A percentile compares a stretch with the other conserved stretches of the same genome.
phyloP scores from a whole-genome alignment of 64 coral and sea anemone species.

The Hydrozoanthus tunicans region DNA sequence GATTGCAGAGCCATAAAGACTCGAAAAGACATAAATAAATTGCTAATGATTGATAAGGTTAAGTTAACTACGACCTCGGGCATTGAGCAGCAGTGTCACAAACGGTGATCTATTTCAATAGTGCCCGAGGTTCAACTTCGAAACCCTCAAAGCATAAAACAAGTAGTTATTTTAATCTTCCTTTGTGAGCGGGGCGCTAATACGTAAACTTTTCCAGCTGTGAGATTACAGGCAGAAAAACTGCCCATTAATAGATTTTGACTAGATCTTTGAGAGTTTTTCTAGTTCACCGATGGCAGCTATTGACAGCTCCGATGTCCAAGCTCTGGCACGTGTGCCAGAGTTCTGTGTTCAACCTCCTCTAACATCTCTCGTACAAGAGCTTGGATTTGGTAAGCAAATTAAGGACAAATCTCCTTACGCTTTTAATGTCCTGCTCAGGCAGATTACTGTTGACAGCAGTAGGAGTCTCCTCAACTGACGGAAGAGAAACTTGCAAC shows the following conservation, averaged over 20 bases:
- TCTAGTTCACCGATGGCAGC: constrained; percentile 28
- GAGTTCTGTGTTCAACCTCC: constrained; percentile 46
- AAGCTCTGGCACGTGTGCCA: constrained; percentile 32
- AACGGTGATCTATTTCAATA: constrained; percentile 21
- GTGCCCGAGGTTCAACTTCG: background rate
- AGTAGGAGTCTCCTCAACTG: background rate
- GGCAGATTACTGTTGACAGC: constrained; percentile 45
- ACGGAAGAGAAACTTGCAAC: constrained; percentile 27
- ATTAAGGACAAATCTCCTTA: constrained; percentile 30
- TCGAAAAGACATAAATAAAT: constrained; percentile 63
- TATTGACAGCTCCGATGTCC: constrained; percentile 33
- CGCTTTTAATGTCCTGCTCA: constrained; percentile 11
- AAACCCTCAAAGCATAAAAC: constrained; percentile 2
- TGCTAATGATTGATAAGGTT: constrained; percentile 55
- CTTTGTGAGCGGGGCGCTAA: background rate
- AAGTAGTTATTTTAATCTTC: background rate
- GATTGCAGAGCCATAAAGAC: constrained; percentile 45
- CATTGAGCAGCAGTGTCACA: constrained; percentile 9
- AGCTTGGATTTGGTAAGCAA: constrained; percentile 55
- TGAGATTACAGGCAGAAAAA: constrained; percentile 11
- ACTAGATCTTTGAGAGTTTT: constrained; percentile 22
- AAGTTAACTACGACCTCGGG: constrained; percentile 22
- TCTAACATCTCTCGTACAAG: constrained; percentile 44
- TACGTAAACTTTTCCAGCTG: constrained; percentile 48
- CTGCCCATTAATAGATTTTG: background rate